Percentiles rank a stretch among this genome's conserved stretches.
Conservation (phyloP, 2,797 vertebrate species). For the Chaetodon trifasciatus region DNA sequence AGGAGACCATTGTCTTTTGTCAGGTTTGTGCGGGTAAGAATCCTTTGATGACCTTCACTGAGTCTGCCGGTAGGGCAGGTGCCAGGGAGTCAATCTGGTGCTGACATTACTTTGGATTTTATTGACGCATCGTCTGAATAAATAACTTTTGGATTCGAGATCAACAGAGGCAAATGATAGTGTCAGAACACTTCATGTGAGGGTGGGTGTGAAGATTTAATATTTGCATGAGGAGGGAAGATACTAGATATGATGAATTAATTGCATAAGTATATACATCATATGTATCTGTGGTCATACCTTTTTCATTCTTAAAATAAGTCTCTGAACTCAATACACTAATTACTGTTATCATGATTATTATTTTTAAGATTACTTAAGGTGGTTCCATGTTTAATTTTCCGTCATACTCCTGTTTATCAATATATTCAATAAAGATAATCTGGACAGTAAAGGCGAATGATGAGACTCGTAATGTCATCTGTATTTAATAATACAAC, state of each 20-base stretch:
- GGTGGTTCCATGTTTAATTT: no score
- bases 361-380: background rate
- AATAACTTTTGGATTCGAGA: background rate
- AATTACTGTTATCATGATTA: background rate
- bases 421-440: background rate
- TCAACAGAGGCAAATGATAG: background rate
- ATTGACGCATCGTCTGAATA: background rate
- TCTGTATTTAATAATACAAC: background rate
- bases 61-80: slow-evolving; percentile 1
- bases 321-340: background rate
- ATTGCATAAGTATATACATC: background rate
- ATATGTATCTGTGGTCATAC: background rate
- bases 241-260: background rate
- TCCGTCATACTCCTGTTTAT: background rate
- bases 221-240: background rate
- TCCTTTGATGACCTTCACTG: slow-evolving; percentile 6
- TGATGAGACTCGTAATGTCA: background rate
- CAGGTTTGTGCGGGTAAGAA: background rate
- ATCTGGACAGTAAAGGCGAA: background rate
- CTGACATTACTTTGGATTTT: background rate
- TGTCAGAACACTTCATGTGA: background rate
- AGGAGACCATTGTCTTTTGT: slow-evolving; percentile 26
- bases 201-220: background rate
- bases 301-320: no score
- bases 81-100: background rate